Percentiles rank a stretch among this genome's conserved stretches.
Conservation (phyloP, 2,113 vertebrate genomes). For the Phylloscopus trochilus region DNA sequence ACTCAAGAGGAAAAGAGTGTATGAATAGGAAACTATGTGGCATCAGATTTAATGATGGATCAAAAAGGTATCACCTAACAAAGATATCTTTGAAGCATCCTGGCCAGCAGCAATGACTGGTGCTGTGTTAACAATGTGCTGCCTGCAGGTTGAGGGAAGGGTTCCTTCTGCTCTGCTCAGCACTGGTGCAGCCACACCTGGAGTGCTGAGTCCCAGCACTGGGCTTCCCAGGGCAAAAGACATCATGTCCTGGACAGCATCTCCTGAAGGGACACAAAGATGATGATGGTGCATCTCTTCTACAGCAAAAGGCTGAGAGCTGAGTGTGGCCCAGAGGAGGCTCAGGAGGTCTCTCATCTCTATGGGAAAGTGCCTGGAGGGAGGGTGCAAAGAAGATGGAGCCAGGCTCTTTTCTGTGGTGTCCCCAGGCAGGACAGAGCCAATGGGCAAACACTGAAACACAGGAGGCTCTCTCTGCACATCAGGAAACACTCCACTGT, state of each 20-base stretch:
- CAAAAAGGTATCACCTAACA: not conserved
- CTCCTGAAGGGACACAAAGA: rapidly evolving
- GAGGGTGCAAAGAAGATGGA: not conserved
- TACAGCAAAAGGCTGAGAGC: not conserved
- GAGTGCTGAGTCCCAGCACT: not conserved
- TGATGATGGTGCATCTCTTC: not conserved
- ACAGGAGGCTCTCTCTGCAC: not conserved
- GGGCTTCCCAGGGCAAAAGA: not conserved
- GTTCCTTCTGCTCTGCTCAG: not conserved
- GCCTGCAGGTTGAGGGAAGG: not conserved
- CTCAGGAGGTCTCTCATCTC: not conserved
- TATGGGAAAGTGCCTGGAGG: not conserved
- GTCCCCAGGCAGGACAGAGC: not conserved
- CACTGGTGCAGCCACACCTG: not conserved
- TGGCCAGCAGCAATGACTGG: not conserved
- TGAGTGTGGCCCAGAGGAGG: not conserved
- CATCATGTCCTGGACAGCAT: not conserved
- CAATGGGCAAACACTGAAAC: not conserved
- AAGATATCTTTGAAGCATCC: not conserved
- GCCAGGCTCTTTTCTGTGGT: not conserved
- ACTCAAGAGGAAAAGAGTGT: not conserved
- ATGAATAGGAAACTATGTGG: not conserved
- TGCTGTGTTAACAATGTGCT: not conserved
- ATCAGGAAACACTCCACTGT: not conserved
- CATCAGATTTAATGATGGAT: not conserved